Evolutionary conservation across 2,113 vertebrate species (phyloP).

Genomic region (Patagioenas fasciata): DNA sequence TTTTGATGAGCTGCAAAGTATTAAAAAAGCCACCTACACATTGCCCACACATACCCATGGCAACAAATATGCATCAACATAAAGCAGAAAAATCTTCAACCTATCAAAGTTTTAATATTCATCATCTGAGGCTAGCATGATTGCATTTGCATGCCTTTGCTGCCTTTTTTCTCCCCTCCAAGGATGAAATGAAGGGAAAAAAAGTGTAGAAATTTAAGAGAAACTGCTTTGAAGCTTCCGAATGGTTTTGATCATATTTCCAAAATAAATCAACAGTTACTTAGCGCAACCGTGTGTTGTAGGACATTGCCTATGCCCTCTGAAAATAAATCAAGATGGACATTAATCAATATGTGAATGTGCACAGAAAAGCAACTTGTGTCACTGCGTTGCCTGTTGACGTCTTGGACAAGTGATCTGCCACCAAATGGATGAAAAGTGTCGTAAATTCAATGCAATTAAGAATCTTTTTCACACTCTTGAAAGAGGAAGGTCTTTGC

Average conservation of each 20-base stretch:
- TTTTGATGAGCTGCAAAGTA: conserved; percentile 10
- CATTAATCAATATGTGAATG: conserved; percentile 30
- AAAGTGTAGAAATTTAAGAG: neutral
- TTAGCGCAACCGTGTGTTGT: neutral
- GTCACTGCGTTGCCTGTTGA: neutral
- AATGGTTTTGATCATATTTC: conserved; percentile 17
- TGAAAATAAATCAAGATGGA: conserved; percentile 39
- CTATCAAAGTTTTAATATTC: conserved; percentile 57
- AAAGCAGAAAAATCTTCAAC: conserved; percentile 11
- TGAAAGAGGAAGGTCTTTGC: neutral
- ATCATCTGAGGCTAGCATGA: conserved; percentile 34
- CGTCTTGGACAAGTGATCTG: neutral
- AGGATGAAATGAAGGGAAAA: neutral
- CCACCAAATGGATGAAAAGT: neutral
- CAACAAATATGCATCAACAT: conserved; percentile 3
- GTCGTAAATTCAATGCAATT: neutral
- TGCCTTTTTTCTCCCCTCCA: neutral
- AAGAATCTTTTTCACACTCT: neutral
- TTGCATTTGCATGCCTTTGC: conserved; percentile 57
- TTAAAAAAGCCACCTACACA: conserved; percentile 40
- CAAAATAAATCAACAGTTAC: conserved; percentile 36
- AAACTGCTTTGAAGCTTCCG: conserved; percentile 40
- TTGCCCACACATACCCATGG: conserved; percentile 46
- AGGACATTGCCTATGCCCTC: conserved; percentile 24
- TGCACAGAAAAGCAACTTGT: conserved; percentile 20